Evolutionary conservation across 2,888 invertebrate species (phyloP), one percentile per base, ranked within the genome.

Genomic region (Caenorhabditis sp.): DNA sequence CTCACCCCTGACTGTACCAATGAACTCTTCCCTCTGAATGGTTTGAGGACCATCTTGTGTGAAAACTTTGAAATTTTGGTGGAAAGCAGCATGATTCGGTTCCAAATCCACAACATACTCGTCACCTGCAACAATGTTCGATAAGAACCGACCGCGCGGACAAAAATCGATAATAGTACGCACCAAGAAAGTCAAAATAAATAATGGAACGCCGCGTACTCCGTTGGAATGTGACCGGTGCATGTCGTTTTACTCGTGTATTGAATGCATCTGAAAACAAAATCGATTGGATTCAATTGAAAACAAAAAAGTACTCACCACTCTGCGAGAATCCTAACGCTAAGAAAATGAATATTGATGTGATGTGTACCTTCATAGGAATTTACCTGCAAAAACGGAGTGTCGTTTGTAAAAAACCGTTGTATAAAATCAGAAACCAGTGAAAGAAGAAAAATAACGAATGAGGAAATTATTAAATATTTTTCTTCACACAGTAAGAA

Each of bases 181-280:
- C 28, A 81, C 81, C 75, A 8, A 75, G 44, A 26, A 70, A 81
- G 7, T 81, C 75, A 38, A 81, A 81, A 35, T 56, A 26, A 28
- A 70, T 35, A 28, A 64, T 38, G 22, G 73, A 68, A 22, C 22
- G 22, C 22, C 68, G 22, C 28, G 63, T 24, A 51, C 31, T 69
- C 22, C 28, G 24, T 47, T 54, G 72, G 35, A 82, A 82, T 28
- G 12, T 58, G 4, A 82, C 63, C 2, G 64, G 58, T 35, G 64
- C 82, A 73, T 82, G 73, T 63, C 75, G 70, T 61, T 82, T 77
- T 26, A 82, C 73, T 4, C 77, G 77, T 56, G 73, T 63, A 69
- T 72, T 77, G 35, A 82, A 82, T 22, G 66, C 56, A 82, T 68
- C 82, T 82, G 73, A 16, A 76, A 59, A 3, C 22, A 49, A 59